Conservation (phyloP, 2,113 vertebrate genomes). For the Gobius niger region DNA sequence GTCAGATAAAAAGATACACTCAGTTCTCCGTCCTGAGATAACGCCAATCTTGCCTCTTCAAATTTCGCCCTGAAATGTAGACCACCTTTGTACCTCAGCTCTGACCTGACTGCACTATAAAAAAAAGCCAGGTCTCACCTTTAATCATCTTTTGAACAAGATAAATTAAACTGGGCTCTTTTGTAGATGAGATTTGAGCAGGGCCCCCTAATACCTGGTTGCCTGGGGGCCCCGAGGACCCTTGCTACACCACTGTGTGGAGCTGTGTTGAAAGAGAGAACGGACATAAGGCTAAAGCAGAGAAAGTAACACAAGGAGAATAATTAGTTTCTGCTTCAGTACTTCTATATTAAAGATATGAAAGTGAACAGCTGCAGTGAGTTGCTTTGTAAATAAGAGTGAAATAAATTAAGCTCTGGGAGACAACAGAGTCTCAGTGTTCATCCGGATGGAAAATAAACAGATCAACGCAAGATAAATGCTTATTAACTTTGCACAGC, state of each 20-base stretch:
- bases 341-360: conserved; percentile 9
- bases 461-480: conserved; percentile 1
- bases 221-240: no score
- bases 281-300: background rate
- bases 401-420: background rate
- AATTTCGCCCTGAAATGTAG: no score
- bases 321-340: conserved; percentile 11
- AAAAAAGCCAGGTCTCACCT: no score
- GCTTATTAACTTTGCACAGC: conserved; percentile 6
- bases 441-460: background rate
- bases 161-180: no score
- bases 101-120: no score
- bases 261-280: background rate
- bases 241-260: background rate
- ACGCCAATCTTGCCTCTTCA: no score
- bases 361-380: background rate
- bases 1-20: no score
- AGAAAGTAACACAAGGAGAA: background rate
- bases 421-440: conserved; percentile 13
- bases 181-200: no score
- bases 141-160: no score
- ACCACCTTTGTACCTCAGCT: no score
- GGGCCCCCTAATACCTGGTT: no score
- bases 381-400: conserved; percentile 1
- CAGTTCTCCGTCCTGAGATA: no score